Evolutionary conservation across 2,888 invertebrate species (phyloP), one percentile per base, ranked within the genome.

Genomic region (Adelphocoris suturalis): DNA sequence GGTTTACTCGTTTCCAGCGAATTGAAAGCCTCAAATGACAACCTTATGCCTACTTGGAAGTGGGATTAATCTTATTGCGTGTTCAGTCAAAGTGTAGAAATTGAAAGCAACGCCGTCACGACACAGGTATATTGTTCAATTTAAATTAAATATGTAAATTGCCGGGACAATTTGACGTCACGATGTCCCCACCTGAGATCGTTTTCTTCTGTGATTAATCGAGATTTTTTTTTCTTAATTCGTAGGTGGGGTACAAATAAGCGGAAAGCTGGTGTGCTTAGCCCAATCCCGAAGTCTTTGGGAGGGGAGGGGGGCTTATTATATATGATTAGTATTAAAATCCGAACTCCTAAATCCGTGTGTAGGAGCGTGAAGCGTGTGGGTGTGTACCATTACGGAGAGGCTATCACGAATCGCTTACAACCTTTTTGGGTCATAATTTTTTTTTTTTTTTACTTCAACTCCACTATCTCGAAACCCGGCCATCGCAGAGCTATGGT

Each of bases 381-480:
- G 23, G 7, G 27, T 19, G 68, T 23, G 68, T 27, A 68, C 68
- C 3, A 13, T 27, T 27, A 68, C 13, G n/a, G 19, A 7, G 23
- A 68, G 23, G 9, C 68, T 68, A 68, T 68, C 68, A 68, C 68
- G 68, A 68, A 68, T 68, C 68, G 68, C 23, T 68, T 68, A 68
- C 23, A 37, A 11, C 68, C 68, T 19, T 23, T 68, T 68, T 68
- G 12, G 68, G 68, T 23, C 68, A 19, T 68, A 7, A 68, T 68
- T 23, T 23, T 68, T 19, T 68, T 68, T 68, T 61, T 61, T 19
- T 61, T 19, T 61, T 16, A 4, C 19, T 57, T 57, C 57, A 61
- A 61, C 61, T 61, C 68, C 23, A 23, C 68, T 68, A 68, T 68
- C 68, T 5, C 12, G 68, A 68, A 68, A 68, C 13, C 27, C 4